These are phyloP conservation scores for Ginglymostoma cirratum DNA, from an alignment of 2,113 vertebrate species.

Conservation along the genomic window DNA sequence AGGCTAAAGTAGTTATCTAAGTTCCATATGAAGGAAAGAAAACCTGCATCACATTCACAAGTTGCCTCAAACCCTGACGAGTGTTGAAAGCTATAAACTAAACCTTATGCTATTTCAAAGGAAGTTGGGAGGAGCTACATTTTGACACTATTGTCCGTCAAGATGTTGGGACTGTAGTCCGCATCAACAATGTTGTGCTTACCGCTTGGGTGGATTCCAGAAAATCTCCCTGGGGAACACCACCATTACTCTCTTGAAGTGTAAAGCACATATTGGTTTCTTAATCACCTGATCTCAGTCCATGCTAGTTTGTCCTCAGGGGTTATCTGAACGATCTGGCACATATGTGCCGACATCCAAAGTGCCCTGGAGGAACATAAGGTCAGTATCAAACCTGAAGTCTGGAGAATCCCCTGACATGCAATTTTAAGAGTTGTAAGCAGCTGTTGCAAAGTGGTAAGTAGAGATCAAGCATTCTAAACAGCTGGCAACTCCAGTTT, in stretches of 20 bases:
- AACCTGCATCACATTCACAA: not conserved
- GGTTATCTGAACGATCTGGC: conserved; percentile 16
- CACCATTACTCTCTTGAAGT: not conserved
- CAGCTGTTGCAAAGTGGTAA: not conserved
- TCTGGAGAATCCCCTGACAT: conserved; percentile 18
- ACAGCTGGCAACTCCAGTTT: not conserved
- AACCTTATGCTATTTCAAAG: conserved; percentile 32
- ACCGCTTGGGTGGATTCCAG: not conserved
- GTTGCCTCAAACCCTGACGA: not conserved
- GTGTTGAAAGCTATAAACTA: conserved; percentile 30
- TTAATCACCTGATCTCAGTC: conserved; percentile 32
- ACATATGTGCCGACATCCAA: not conserved
- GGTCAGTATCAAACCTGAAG: conserved; percentile 24
- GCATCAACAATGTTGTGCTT: not conserved
- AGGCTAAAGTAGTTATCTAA: conserved; percentile 24
- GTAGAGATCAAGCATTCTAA: not conserved
- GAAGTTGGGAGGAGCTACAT: not conserved
- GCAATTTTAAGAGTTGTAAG: conserved; percentile 11
- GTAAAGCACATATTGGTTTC: not conserved
- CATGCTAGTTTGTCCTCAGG: not conserved
- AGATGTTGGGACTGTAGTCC: conserved; percentile 1
- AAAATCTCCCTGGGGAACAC: not conserved
- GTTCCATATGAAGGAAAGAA: not conserved
- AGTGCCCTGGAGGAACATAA: conserved; percentile 4
- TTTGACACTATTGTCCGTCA: conserved; percentile 35